phyloP scores from a whole-genome alignment of 2,797 vertebrate species.

The Myotis findleyi region DNA sequence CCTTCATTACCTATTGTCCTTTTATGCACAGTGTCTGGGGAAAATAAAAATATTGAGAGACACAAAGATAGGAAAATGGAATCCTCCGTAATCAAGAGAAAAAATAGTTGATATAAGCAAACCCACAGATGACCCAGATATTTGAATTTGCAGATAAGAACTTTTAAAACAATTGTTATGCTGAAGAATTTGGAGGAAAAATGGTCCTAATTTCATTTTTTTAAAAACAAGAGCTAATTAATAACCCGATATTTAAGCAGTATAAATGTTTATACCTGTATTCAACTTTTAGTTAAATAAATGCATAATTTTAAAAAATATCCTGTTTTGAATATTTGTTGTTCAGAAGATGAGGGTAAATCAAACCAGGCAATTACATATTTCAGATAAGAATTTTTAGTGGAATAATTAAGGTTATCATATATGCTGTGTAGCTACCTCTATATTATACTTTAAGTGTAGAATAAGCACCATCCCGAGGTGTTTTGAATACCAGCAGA shows the following conservation, averaged over 20 bases:
- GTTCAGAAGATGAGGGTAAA: slow-evolving; percentile 22
- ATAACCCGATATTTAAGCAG: neutral
- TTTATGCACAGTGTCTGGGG: neutral
- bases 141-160: slow-evolving; percentile 7
- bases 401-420: slow-evolving; percentile 7
- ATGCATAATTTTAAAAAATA: neutral
- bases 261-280: slow-evolving; percentile 5
- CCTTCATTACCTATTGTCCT: neutral
- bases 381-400: neutral
- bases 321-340: slow-evolving; percentile 13
- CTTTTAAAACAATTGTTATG: neutral
- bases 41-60: slow-evolving; percentile 39
- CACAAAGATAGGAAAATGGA: slow-evolving; percentile 12
- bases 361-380: neutral
- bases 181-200: slow-evolving; percentile 1
- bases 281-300: slow-evolving; percentile 36
- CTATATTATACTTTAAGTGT: neutral
- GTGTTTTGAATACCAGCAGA: neutral
- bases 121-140: neutral
- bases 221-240: neutral
- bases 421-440: neutral
- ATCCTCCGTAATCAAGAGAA: neutral
- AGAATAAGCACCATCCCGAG: neutral
- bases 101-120: neutral
- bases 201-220: neutral